Percentiles rank a stretch among this genome's conserved stretches.
Evolutionary conservation across 2,888 invertebrate genomes (phyloP).

Genomic region (Meteorus cinctellus): DNA sequence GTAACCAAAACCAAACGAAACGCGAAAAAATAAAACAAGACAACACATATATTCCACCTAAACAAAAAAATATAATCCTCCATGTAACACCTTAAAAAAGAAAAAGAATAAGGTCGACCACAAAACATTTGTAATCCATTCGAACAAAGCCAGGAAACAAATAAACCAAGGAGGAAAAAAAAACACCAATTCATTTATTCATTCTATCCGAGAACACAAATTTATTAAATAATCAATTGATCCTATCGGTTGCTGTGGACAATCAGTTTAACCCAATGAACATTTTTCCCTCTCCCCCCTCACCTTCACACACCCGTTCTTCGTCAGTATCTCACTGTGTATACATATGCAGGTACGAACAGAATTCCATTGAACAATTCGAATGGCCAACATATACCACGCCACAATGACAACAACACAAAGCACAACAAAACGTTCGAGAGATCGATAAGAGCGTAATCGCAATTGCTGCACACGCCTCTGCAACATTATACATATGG

Average conservation of each 20-base stretch:
- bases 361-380: slow-evolving; percentile 12
- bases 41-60: not conserved
- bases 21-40: not conserved
- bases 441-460: slow-evolving; percentile 40
- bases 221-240: slow-evolving; percentile 9
- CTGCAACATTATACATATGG: not conserved
- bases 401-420: slow-evolving; percentile 4
- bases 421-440: slow-evolving; percentile 28
- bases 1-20: too few species aligned
- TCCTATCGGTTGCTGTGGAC: not conserved
- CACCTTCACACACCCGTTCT: not conserved
- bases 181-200: not conserved
- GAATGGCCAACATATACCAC: not conserved
- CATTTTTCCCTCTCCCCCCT: not conserved
- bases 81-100: not conserved
- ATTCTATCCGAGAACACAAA: not conserved
- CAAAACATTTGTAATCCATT: not conserved
- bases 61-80: not conserved
- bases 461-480: slow-evolving; percentile 22
- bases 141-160: not conserved
- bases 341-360: slow-evolving; percentile 3
- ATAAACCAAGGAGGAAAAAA: not conserved
- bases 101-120: not conserved
- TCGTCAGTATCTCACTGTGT: not conserved
- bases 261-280: not conserved